phyloP scores from a whole-genome alignment of 2,113 vertebrate genomes.

The Camelus dromedarius region DNA sequence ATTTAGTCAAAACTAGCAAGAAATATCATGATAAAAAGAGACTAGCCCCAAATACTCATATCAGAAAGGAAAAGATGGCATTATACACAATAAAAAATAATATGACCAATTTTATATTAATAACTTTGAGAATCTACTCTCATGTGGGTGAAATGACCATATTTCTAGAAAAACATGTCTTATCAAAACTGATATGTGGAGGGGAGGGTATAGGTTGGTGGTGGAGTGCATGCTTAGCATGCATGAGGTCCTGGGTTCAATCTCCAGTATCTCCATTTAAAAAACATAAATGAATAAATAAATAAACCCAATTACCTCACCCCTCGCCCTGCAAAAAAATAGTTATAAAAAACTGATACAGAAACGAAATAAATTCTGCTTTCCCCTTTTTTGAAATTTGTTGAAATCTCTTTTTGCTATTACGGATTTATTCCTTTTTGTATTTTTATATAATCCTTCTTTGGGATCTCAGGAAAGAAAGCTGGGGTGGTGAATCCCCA shows the following conservation, averaged over 20 bases:
- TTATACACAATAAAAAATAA: neutral
- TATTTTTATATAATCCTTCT: neutral
- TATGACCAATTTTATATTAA: neutral
- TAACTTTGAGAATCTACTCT: neutral
- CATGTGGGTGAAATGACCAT: neutral
- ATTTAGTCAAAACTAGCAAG: neutral
- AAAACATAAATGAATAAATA: too few species aligned
- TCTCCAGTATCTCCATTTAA: too few species aligned
- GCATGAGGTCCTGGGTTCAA: too few species aligned
- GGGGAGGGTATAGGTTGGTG: too few species aligned
- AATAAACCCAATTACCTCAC: too few species aligned
- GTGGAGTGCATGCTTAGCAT: too few species aligned
- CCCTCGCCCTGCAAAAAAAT: too few species aligned
- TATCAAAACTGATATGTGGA: neutral
- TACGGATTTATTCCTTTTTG: neutral
- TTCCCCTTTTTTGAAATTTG: neutral
- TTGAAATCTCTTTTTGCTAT: neutral
- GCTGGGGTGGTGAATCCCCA: fast-evolving
- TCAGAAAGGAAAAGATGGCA: neutral
- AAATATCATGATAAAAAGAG: neutral
- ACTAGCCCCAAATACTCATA: neutral
- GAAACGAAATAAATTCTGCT: slow-evolving; percentile 6
- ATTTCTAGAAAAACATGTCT: slow-evolving; percentile 10
- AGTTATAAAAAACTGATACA: neutral
- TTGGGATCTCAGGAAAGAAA: neutral